A percentile compares a stretch with the other conserved stretches of the same genome.
Conservation (phyloP, 1,140 invertebrate genomes). For the Heterodera carotae region DNA sequence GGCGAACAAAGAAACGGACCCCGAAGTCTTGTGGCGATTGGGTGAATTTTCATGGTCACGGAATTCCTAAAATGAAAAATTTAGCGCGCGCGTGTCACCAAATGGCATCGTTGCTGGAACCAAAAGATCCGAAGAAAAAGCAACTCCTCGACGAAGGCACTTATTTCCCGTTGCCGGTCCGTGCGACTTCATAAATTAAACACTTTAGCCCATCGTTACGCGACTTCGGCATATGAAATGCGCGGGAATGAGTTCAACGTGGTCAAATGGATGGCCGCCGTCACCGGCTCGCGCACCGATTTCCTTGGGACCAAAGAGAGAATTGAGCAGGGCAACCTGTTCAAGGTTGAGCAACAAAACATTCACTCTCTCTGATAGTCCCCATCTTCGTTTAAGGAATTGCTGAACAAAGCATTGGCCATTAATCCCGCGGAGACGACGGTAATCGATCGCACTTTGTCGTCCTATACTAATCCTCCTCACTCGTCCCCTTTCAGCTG, state of each 20-base stretch:
- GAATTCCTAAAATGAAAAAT: too few species aligned
- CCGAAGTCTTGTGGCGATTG: slow-evolving; percentile 12
- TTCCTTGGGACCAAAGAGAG: slow-evolving; percentile 66
- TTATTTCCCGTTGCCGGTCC: background rate
- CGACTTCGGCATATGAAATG: slow-evolving; percentile 37
- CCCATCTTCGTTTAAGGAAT: slow-evolving; percentile 19
- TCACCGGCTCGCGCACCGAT: slow-evolving; percentile 52
- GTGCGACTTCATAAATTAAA: background rate
- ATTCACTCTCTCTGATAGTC: background rate
- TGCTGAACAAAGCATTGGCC: slow-evolving; percentile 66
- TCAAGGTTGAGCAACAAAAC: slow-evolving; percentile 30
- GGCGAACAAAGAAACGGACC: slow-evolving; percentile 9
- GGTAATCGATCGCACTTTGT: background rate
- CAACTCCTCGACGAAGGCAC: slow-evolving; percentile 35
- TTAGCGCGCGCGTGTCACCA: slow-evolving; percentile 39
- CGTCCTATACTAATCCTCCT: too few species aligned
- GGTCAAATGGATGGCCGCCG: slow-evolving; percentile 57
- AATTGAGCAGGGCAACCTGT: slow-evolving; percentile 66
- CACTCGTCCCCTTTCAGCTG: slow-evolving; percentile 21
- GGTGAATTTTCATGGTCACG: background rate
- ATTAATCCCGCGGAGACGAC: slow-evolving; percentile 66
- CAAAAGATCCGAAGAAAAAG: slow-evolving; percentile 35
- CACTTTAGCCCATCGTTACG: slow-evolving; percentile 32
- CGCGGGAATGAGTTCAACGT: slow-evolving; percentile 49
- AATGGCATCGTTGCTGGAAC: slow-evolving; percentile 20